Evolutionary conservation across 2,888 invertebrate genomes (phyloP), one percentile per base, ranked within the genome.

Genomic region (Phasia obesa): DNA sequence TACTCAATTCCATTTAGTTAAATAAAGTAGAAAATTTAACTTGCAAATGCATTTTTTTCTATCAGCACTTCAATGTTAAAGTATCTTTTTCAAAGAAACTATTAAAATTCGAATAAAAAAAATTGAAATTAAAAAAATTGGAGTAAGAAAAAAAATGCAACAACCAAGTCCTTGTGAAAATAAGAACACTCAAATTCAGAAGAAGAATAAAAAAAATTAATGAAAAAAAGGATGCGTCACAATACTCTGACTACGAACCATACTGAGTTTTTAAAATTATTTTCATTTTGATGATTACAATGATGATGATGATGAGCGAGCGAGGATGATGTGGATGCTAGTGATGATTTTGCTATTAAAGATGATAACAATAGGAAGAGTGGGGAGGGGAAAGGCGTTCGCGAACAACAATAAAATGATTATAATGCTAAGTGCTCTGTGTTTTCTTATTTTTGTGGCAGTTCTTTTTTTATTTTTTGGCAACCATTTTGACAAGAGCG

Each of bases 1-100:
- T 0, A 21, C 31, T 42, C 57, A 77, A 27, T 67, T 64, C 53
- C 6, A 57, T 47, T 67, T 67, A 49, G 59, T 64, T 65, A 71
- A 76, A 81, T 81, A 70, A 71, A 71, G 25, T 60, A 60, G 59
- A 81, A 69, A 82, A 64, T 82, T 77, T 69, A 25, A 77, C 77
- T 73, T 77, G 62, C 71, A 73, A 77, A 69, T n/a, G 31, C 67
- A 59, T 74, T 69, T 31, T 42, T 27, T 25, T 57, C 21, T 7
- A 17, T n/a, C 25, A 57, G 47, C 57, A 67, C 51, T 42, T 60
- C 21, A 51, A 53, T 44, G 15, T 13, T 2, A 51, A 71, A 73
- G 60, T 55, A 67, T 42, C 11, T 64, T 69, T 81, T 44, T 47
- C n/a, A 76, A 62, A 38, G 44, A 71, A 69, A 51, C 55, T 44